Evolutionary conservation across 2,797 vertebrate genomes (phyloP).

Genomic region (Meriones psammophilus): DNA sequence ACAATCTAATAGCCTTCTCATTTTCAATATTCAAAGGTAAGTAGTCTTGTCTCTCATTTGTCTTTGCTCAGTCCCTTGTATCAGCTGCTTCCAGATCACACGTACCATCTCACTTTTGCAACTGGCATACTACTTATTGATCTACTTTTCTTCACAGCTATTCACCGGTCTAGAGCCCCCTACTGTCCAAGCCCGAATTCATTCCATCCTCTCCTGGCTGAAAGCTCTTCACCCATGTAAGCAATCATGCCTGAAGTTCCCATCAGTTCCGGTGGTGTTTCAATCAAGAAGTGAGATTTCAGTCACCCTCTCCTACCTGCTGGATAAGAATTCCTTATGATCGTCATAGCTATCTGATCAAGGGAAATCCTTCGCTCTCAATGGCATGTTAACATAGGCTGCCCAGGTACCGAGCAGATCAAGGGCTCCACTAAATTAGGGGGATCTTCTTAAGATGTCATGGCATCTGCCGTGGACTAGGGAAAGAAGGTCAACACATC

Average conservation of each 20-base stretch:
- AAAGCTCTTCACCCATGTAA: neutral
- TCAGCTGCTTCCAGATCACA: neutral
- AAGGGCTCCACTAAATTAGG: neutral
- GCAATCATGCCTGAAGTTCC: neutral
- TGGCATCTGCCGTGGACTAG: neutral
- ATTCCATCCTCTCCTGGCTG: neutral
- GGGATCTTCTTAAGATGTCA: neutral
- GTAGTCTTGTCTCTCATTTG: neutral
- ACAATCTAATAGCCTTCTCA: neutral
- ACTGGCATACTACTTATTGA: neutral
- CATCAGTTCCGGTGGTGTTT: neutral
- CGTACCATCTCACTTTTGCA: neutral
- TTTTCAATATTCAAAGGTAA: slow-evolving; percentile 9
- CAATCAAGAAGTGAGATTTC: neutral
- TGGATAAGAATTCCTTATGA: neutral
- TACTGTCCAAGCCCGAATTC: neutral
- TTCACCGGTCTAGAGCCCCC: neutral
- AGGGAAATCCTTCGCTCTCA: neutral
- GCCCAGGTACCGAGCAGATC: neutral
- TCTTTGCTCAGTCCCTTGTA: neutral
- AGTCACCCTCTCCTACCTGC: neutral
- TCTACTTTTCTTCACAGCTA: neutral
- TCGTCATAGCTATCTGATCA: neutral
- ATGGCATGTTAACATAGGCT: neutral
- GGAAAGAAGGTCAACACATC: slow-evolving; percentile 4